phyloP scores from a whole-genome alignment of 1,140 invertebrate species.

The Limonius californicus region DNA sequence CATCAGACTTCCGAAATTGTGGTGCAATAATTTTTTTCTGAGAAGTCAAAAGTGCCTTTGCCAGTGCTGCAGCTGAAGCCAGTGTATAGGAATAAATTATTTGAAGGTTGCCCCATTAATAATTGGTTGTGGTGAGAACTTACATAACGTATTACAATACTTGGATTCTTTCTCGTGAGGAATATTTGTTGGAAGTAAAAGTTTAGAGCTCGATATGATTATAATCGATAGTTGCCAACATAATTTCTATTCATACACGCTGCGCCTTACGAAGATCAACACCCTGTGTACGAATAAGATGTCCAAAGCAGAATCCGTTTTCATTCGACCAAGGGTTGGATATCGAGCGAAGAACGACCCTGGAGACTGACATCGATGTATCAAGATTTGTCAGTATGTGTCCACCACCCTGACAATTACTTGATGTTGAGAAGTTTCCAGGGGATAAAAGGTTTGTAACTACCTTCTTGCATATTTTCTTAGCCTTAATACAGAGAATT shows the following conservation, averaged over 20 bases:
- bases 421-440: slow-evolving; percentile 32
- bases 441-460: slow-evolving; percentile 3
- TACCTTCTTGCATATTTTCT: too few species aligned
- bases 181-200: slow-evolving; percentile 23
- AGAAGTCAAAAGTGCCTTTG: background rate
- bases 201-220: slow-evolving; percentile 20
- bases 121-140: background rate
- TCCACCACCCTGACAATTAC: slow-evolving; percentile 34
- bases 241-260: slow-evolving; percentile 37
- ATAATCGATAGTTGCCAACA: slow-evolving; percentile 24
- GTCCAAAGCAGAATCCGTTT: slow-evolving; percentile 37
- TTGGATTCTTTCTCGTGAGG: slow-evolving; percentile 10
- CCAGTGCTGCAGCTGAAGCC: too few species aligned
- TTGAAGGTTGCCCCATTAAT: too few species aligned
- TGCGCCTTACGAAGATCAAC: slow-evolving; percentile 38
- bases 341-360: slow-evolving; percentile 45
- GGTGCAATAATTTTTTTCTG: background rate
- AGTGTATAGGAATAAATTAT: too few species aligned
- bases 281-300: slow-evolving; percentile 43
- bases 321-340: slow-evolving; percentile 37
- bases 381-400: slow-evolving; percentile 14
- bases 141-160: background rate
- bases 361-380: slow-evolving; percentile 41
- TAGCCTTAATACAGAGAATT: too few species aligned
- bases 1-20: background rate